phyloP scores from a whole-genome alignment of 2,888 invertebrate species.

The Microctonus brassicae region DNA sequence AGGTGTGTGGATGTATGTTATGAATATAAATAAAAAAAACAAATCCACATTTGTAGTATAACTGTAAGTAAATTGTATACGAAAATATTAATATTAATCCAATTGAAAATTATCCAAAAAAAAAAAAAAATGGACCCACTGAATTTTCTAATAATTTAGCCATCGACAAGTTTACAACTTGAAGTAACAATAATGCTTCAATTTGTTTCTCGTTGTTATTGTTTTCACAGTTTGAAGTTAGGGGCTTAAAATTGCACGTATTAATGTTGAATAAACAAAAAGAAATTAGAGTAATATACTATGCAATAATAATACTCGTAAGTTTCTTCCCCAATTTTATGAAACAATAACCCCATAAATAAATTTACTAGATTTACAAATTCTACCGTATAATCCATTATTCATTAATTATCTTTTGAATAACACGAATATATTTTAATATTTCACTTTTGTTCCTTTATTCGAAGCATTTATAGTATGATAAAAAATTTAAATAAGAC shows the following conservation, averaged over 20 bases:
- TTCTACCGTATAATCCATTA: slow-evolving; percentile 1
- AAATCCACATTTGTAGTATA: neutral
- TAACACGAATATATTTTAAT: neutral
- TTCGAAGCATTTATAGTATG: neutral
- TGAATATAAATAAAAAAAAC: slow-evolving; percentile 26
- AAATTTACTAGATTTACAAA: neutral
- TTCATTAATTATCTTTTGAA: neutral
- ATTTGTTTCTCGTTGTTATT: neutral
- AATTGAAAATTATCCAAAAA: slow-evolving; percentile 8
- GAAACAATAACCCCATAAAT: slow-evolving; percentile 4
- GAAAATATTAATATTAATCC: too few relatives aligned
- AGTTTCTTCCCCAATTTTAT: slow-evolving; percentile 21
- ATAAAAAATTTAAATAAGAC: neutral
- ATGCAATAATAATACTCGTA: slow-evolving; percentile 43
- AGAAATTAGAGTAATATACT: slow-evolving; percentile 3
- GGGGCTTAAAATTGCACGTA: slow-evolving; percentile 1
- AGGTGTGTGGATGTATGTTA: slow-evolving; percentile 47
- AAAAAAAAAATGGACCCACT: slow-evolving; percentile 29
- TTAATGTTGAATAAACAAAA: neutral
- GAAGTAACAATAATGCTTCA: slow-evolving; percentile 18
- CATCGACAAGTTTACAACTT: neutral
- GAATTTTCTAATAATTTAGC: slow-evolving; percentile 13
- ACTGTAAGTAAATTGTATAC: neutral
- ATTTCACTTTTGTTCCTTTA: neutral
- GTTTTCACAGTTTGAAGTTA: neutral